A percentile compares a stretch with the other conserved stretches of the same genome.
Evolutionary conservation across 23 tunicate genomes (phyloP).

Genomic region (Botrylloides violaceus): DNA sequence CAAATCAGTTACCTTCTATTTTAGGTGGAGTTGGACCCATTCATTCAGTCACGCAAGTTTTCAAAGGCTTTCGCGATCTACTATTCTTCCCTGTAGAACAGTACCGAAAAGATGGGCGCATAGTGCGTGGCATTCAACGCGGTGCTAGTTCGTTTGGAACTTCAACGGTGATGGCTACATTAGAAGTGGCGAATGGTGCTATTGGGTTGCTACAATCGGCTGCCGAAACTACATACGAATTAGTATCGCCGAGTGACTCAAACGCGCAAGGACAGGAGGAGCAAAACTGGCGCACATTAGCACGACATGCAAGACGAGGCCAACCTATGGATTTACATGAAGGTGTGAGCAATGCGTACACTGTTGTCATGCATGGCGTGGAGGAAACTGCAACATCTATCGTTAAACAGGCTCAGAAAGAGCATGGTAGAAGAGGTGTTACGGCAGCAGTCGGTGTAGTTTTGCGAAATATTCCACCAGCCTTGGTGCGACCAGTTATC

Average conservation of each 20-base stretch:
- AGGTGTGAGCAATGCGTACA: constrained; percentile 78
- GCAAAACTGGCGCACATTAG: constrained; percentile 52
- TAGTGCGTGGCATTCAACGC: constrained; percentile 74
- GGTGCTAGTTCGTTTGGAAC: constrained; percentile 93
- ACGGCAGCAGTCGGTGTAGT: constrained; percentile 94
- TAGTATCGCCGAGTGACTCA: constrained; percentile 54
- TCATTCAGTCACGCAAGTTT: constrained; percentile 77
- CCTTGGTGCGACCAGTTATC: constrained; percentile 78
- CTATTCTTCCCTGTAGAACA: constrained; percentile 88
- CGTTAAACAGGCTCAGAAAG: constrained; percentile 66
- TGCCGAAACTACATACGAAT: constrained; percentile 80
- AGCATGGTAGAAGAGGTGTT: constrained; percentile 72
- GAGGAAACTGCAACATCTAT: constrained; percentile 52
- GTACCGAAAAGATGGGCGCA: constrained; percentile 83
- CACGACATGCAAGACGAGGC: constrained; percentile 30
- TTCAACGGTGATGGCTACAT: constrained; percentile 89
- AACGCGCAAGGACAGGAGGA: constrained; percentile 7
- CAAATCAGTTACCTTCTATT: constrained; percentile 83
- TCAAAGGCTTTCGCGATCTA: constrained; percentile 77
- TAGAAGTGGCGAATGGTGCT: constrained; percentile 66
- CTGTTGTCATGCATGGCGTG: constrained; percentile 60
- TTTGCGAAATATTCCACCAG: constrained; percentile 70
- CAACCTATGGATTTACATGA: constrained; percentile 84
- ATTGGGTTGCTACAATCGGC: constrained; percentile 72
- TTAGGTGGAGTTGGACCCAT: constrained; percentile 97